Base-by-base conservation (phyloP, 2,888 invertebrate genomes). In the Catocala sponsa region DNA sequence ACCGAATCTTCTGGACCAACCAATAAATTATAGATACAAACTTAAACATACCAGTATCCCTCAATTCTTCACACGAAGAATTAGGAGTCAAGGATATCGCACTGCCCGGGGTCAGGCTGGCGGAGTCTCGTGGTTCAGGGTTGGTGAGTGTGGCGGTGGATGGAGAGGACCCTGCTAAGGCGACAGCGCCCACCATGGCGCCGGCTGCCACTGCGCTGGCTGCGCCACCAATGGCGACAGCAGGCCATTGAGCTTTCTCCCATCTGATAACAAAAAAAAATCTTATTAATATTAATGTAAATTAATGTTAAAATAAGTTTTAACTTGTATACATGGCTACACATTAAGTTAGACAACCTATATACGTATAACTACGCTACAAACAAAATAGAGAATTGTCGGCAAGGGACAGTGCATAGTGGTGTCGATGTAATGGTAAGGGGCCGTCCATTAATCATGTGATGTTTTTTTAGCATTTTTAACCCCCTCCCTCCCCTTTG, bases 11-110 rank as follows among this genome's bases (percentile, higher is more conserved):
- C 15, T 1, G 15, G 15, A 15, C 15, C 15, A 15, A 15, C 15
- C 15, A 15, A 15, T n/a, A n/a, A n/a, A n/a, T 15, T 15, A 15
- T 25, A 25, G 4, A 2, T 25, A 25, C 25, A 25, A 25, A 25
- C 4, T 13, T 9, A 9, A 4, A 76, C 73, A 68, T 72, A 91
- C 91, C 89, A 76, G 87, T 71, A 63, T 95, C 94, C 59, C 92
- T 88, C 48, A 95, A 89, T 76, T 97, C 97, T 78, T 97, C 97
- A 72, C 96, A 95, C 0, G 97, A 97, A 47, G 97, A 97, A 43
- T 97, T 96, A 0, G 97, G 96, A 7, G 97, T 96, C 4, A 97
- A 90, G 0, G 96, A 96, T 53, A 96, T 94, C 0, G 96, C 96
- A 38, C 96, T 96, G 11, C 91, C 95, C 42, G 92, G 95, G 46